A percentile compares a stretch with the other conserved stretches of the same genome.
These are phyloP conservation scores for Formicarius rufipectus DNA, from an alignment of 2,113 vertebrate species.

Conservation along the genomic window DNA sequence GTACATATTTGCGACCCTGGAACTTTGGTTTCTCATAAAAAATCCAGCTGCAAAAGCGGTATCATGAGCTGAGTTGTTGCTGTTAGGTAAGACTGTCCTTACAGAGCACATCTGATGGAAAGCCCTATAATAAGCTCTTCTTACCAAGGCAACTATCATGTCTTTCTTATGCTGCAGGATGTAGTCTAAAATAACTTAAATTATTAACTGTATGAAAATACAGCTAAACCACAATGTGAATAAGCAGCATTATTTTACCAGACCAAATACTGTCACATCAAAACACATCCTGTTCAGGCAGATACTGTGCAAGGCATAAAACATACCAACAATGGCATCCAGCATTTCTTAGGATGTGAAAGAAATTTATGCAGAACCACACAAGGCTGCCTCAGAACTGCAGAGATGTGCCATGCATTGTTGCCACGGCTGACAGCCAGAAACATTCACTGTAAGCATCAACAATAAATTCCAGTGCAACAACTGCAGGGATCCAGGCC, in stretches of 20 bases:
- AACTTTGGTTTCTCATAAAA: slow-evolving; percentile 83
- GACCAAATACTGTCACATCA: background rate
- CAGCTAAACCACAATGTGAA: background rate
- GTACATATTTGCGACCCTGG: slow-evolving; percentile 76
- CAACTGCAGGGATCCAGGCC: background rate
- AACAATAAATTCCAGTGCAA: background rate
- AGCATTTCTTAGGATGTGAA: background rate
- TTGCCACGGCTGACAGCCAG: background rate
- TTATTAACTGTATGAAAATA: background rate
- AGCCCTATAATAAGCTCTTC: background rate
- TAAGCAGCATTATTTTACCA: background rate
- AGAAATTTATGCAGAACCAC: background rate
- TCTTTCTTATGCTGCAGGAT: background rate
- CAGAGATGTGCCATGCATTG: background rate
- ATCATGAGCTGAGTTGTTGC: background rate
- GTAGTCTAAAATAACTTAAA: background rate
- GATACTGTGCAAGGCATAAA: background rate
- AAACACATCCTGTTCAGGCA: background rate
- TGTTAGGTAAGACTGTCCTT: background rate
- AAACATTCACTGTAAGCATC: background rate
- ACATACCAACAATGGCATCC: background rate
- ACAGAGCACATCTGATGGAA: background rate
- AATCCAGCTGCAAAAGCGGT: slow-evolving; percentile 79
- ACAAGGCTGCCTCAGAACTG: background rate
- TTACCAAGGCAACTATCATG: background rate